phyloP scores from a whole-genome alignment of 2,888 invertebrate species.

The Habroteleia sp. region DNA sequence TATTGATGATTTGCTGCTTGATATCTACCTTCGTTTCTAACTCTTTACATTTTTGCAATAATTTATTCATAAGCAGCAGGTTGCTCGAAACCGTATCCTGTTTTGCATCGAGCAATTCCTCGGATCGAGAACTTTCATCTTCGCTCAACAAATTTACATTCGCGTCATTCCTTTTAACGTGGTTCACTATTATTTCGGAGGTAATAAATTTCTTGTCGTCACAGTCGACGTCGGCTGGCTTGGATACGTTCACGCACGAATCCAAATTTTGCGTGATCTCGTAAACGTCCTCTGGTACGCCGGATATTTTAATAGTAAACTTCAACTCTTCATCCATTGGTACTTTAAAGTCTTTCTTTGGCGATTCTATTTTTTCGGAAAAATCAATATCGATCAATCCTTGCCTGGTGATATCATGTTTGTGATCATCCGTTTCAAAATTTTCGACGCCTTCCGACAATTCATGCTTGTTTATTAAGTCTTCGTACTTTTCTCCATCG shows the following conservation, averaged over 20 bases:
- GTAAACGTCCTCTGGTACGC: conserved; percentile 71
- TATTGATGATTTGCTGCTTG: conserved; percentile 72
- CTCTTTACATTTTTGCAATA: conserved; percentile 43
- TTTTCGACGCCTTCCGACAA: neutral
- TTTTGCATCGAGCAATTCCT: neutral
- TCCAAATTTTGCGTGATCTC: conserved; percentile 73
- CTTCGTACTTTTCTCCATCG: conserved; percentile 56
- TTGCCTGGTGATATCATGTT: no score
- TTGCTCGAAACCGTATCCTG: conserved; percentile 4
- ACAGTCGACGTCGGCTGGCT: conserved; percentile 18
- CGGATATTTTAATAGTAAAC: conserved; percentile 74
- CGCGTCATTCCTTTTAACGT: conserved; percentile 5
- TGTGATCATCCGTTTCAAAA: neutral
- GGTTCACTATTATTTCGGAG: conserved; percentile 69
- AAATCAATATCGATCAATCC: no score
- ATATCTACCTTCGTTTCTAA: conserved; percentile 68
- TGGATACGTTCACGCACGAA: conserved; percentile 35
- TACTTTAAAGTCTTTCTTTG: no score
- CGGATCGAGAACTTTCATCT: neutral
- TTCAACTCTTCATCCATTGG: conserved; percentile 59
- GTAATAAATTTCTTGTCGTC: conserved; percentile 64
- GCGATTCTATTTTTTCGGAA: no score
- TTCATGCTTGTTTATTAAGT: conserved; percentile 17
- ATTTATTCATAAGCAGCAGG: conserved; percentile 16
- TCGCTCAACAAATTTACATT: neutral